Base-by-base conservation (phyloP, 2,113 vertebrate genomes). In the Plectropomus leopardus region DNA sequence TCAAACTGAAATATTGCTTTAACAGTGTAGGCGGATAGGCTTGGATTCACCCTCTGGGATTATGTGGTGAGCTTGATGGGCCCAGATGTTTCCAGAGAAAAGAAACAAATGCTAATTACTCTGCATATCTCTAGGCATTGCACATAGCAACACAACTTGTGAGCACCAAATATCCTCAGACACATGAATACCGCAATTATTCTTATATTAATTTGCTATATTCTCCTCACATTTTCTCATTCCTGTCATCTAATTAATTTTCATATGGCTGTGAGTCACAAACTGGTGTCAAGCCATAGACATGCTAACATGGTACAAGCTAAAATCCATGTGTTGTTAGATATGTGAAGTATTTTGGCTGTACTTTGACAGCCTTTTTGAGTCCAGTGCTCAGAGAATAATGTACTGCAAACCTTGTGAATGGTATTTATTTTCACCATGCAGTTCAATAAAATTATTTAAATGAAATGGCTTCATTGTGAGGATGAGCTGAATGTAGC, bases 51-150 rank as follows among this genome's bases (percentile, higher is more conserved):
- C 89, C 89, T 91, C 65, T 69, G 89, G 90, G 82, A 86, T 83
- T 75, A 79, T 77, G 73, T 78, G 82, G 80, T 81, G 85, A 91
- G 88, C 76, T 82, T 83, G 86, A 90, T 92, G 72, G 79, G 85
- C 80, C 86, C 94, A 93, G 92, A 93, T 95, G 94, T 94, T 94
- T 93, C 86, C 60, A 88, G 76, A 89, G 80, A 85, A 93, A 89
- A 84, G 83, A 92, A 90, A 91, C 84, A 90, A 89, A 93, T 87
- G 89, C 88, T 93, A 93, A 94, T 95, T 93, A 92, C 78, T 81
- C 58, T 72, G 83, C 84, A 86, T 82, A 86, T 84, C 88, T 92
- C 73, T 55, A 79, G 87, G 92, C 89, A 82, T 86, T 14, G 4
- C 74, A 75, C 89, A 80, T 40, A 67, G 71, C 85, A 71, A 81